phyloP scores from a whole-genome alignment of 2,113 vertebrate genomes.

The Catharus bicknelli region DNA sequence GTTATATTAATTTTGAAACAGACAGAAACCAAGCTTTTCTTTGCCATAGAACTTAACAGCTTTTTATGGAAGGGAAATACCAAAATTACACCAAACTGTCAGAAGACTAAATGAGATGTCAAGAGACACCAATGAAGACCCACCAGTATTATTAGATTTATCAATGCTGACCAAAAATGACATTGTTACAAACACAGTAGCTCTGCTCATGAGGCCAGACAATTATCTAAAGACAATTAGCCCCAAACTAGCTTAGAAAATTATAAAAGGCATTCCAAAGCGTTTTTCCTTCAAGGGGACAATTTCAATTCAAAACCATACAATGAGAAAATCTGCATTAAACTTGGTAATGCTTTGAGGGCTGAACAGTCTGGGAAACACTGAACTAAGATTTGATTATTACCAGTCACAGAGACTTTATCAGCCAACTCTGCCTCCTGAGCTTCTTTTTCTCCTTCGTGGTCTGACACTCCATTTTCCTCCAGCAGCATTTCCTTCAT shows the following conservation, averaged over 20 bases:
- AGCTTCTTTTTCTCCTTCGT: slow-evolving; percentile 72
- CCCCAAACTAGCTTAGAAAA: neutral
- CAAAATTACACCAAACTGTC: neutral
- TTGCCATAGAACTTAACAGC: neutral
- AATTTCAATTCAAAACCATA: neutral
- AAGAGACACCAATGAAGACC: neutral
- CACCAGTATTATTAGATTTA: neutral
- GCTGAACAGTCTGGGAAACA: neutral
- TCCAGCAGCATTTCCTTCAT: slow-evolving; percentile 25
- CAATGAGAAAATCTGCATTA: neutral
- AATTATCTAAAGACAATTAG: neutral
- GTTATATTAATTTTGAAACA: neutral
- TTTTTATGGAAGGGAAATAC: neutral
- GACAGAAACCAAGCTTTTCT: neutral
- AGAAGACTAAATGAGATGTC: neutral
- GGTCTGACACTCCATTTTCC: slow-evolving; percentile 73
- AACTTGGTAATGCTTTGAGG: neutral
- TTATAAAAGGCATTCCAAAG: neutral
- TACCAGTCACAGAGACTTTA: slow-evolving; percentile 41
- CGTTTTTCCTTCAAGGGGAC: neutral
- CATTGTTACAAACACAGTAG: neutral
- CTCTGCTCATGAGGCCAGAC: neutral
- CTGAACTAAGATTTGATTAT: neutral
- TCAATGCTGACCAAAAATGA: neutral
- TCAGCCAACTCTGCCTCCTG: slow-evolving; percentile 39